Percentiles rank a stretch among this genome's conserved stretches.
These are phyloP conservation scores for Columba guinea DNA, from an alignment of 2,797 vertebrate genomes.

Conservation along the genomic window DNA sequence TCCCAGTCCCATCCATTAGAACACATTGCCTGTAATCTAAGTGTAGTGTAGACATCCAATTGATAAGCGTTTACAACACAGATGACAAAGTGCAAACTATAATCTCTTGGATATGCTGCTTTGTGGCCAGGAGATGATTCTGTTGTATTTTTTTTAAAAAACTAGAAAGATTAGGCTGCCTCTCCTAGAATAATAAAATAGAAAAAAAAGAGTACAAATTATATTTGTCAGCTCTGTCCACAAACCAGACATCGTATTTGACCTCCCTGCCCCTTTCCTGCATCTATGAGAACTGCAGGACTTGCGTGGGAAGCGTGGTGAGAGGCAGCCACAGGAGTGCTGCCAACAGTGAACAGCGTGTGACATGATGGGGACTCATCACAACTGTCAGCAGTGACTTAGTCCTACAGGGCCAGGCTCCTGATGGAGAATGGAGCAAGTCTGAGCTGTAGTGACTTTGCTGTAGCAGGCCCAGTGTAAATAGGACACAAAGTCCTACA, in stretches of 20 bases:
- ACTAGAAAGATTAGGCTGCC: background rate
- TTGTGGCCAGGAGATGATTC: constrained; percentile 18
- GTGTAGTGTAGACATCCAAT: background rate
- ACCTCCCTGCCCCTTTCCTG: background rate
- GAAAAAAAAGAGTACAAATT: background rate
- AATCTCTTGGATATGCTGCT: constrained; percentile 35
- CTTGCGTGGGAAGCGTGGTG: accelerated
- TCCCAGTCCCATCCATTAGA: background rate
- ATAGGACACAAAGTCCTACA: background rate
- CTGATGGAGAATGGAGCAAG: background rate
- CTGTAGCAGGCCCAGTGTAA: background rate
- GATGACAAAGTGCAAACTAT: constrained; percentile 29
- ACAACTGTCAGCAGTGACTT: background rate
- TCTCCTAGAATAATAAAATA: background rate
- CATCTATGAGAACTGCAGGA: background rate
- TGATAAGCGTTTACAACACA: constrained; percentile 45
- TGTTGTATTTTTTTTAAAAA: background rate
- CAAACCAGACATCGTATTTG: background rate
- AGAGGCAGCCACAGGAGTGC: background rate
- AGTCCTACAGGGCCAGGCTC: background rate
- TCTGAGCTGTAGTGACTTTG: background rate
- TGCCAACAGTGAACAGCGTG: background rate
- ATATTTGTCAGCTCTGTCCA: background rate
- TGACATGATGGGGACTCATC: background rate
- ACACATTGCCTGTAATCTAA: background rate